A percentile compares a stretch with the other conserved stretches of the same genome.
Conservation (phyloP, 2,113 vertebrate species). For the Cavia porcellus region DNA sequence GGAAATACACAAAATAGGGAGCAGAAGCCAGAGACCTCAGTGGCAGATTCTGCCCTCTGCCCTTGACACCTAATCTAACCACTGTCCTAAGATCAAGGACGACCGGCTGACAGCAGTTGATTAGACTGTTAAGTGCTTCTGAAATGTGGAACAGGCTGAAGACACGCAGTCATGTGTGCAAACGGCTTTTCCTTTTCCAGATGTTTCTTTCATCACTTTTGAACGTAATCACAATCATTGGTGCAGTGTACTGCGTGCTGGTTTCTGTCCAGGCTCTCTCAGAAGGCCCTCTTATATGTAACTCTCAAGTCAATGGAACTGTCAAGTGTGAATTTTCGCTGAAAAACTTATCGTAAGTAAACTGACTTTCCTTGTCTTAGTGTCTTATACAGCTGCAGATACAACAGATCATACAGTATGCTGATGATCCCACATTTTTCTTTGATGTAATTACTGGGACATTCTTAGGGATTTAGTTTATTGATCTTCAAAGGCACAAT, state of each 20-base stretch:
- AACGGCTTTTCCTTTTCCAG: conserved; percentile 64
- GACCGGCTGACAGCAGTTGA: rapidly evolving
- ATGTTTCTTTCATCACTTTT: conserved; percentile 82
- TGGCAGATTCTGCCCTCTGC: background rate
- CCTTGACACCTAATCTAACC: background rate
- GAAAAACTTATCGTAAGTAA: conserved; percentile 75
- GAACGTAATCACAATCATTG: conserved; percentile 75
- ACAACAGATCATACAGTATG: background rate
- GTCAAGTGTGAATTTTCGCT: conserved; percentile 75
- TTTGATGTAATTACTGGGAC: background rate
- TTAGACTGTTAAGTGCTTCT: rapidly evolving
- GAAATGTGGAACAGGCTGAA: background rate
- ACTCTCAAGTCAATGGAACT: conserved; percentile 48
- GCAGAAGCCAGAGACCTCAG: background rate
- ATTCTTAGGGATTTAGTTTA: background rate
- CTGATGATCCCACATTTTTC: background rate
- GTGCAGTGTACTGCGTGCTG: conserved; percentile 76
- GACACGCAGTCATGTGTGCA: rapidly evolving
- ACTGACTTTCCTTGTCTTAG: background rate
- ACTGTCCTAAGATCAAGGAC: no score
- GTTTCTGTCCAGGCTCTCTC: conserved; percentile 75
- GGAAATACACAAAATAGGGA: background rate
- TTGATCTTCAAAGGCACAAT: no score
- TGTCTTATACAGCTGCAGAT: background rate
- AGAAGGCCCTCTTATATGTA: conserved; percentile 81